phyloP scores from a whole-genome alignment of 92 coral and sea anemone species.

The Porites cylindrica region DNA sequence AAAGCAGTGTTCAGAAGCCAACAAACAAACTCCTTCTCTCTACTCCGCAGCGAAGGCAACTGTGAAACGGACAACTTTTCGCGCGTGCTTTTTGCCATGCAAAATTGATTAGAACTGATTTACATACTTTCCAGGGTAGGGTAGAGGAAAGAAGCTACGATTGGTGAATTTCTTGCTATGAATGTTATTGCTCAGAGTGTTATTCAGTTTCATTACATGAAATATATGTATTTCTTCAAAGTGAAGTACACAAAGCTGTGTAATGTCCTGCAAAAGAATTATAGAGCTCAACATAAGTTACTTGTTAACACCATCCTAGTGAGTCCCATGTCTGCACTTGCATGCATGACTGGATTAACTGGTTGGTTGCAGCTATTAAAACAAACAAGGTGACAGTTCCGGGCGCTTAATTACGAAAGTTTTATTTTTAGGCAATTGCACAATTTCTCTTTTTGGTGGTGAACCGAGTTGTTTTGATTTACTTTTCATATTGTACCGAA shows the following conservation, averaged over 20 bases:
- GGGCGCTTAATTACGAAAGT: not conserved
- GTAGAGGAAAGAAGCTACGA: not conserved
- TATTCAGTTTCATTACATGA: not conserved
- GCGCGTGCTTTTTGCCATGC: not conserved
- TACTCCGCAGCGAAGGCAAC: not conserved
- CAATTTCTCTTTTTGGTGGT: not conserved
- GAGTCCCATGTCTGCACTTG: not conserved
- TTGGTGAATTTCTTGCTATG: not conserved
- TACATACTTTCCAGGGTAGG: slow-evolving; percentile 4
- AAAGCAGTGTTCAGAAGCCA: not conserved
- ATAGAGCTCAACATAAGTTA: not conserved
- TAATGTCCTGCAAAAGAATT: not conserved
- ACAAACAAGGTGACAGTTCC: not conserved
- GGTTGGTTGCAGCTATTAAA: slow-evolving; percentile 14
- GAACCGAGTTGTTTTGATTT: slow-evolving; percentile 2
- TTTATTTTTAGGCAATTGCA: slow-evolving; percentile 18
- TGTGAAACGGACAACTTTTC: slow-evolving; percentile 19
- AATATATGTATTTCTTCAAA: not conserved
- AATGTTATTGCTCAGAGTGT: not conserved
- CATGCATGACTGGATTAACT: slow-evolving; percentile 4
- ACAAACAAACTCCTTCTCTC: not conserved
- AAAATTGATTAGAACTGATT: slow-evolving; percentile 30
- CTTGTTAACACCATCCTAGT: not conserved
- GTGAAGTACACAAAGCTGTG: too few relatives aligned
- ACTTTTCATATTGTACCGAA: not conserved